Evolutionary conservation across 2,888 invertebrate species (phyloP).

Genomic region (Synanthedon formicaeformis): DNA sequence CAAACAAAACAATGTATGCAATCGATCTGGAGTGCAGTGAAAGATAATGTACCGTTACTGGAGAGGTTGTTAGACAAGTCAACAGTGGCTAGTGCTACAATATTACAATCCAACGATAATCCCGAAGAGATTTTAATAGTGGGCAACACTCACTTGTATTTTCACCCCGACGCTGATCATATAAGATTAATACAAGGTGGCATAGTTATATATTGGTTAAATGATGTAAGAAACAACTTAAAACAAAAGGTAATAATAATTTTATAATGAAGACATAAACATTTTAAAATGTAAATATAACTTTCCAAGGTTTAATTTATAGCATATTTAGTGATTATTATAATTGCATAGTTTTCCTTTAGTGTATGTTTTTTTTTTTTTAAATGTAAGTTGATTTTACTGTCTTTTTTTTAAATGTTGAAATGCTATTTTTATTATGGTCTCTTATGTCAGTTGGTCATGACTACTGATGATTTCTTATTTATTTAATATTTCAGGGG

Average conservation of each 20-base stretch:
- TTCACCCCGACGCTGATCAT: conserved; percentile 91
- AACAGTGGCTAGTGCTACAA: conserved; percentile 75
- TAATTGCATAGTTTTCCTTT: no score
- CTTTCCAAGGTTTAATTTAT: no score
- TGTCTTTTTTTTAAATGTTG: no score
- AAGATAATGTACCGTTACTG: conserved; percentile 66
- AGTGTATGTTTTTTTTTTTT: no score
- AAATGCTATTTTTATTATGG: no score
- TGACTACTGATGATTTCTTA: no score
- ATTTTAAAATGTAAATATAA: background rate
- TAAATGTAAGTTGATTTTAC: no score
- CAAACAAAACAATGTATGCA: conserved; percentile 61
- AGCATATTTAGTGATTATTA: no score
- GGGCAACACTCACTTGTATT: conserved; percentile 94
- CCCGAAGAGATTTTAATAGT: conserved; percentile 72
- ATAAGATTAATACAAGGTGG: conserved; percentile 88
- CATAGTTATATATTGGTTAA: conserved; percentile 77
- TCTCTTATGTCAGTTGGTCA: no score
- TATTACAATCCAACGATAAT: conserved; percentile 70
- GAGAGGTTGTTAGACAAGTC: conserved; percentile 73
- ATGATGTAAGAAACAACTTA: conserved; percentile 60
- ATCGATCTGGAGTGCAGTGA: conserved; percentile 72
- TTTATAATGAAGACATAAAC: conserved; percentile 2
- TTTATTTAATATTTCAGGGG: no score
- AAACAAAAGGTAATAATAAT: conserved; percentile 29